phyloP scores from a whole-genome alignment of 2,797 vertebrate genomes.

The Peromyscus eremicus region DNA sequence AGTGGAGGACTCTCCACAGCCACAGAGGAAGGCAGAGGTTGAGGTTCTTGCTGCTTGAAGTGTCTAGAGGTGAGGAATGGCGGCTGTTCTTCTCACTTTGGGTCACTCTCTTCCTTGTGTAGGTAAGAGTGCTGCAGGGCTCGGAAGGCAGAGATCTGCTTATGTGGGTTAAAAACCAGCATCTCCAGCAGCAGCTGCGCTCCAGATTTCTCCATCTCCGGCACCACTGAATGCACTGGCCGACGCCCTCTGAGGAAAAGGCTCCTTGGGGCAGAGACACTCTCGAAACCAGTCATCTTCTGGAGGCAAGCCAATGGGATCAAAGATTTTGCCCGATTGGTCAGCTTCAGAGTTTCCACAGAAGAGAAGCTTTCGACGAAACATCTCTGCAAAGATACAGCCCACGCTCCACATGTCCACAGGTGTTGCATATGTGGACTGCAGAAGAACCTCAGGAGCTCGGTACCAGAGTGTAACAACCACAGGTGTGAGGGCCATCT shows the following conservation, averaged over 20 bases:
- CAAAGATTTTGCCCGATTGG: background rate
- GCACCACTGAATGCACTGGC: conserved; percentile 91
- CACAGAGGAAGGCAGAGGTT: conserved; percentile 24
- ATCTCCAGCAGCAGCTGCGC: conserved; percentile 93
- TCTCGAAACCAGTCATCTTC: conserved; percentile 80
- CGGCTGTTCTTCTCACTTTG: conserved; percentile 60
- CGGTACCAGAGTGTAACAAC: background rate
- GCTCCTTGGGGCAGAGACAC: conserved; percentile 92
- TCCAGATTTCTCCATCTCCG: conserved; percentile 92
- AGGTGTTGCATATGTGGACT: background rate
- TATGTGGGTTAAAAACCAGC: conserved; percentile 93
- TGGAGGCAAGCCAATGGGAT: background rate
- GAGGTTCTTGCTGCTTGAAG: background rate
- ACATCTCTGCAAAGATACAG: background rate
- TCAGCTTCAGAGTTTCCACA: background rate
- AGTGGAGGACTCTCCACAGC: conserved; percentile 16
- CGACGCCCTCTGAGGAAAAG: conserved; percentile 90
- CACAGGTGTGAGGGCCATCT: background rate
- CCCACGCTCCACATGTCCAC: background rate
- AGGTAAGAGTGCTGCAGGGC: conserved; percentile 93
- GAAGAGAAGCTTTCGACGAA: background rate
- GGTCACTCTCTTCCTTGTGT: conserved; percentile 82
- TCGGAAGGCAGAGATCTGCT: conserved; percentile 92
- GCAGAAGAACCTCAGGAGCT: background rate
- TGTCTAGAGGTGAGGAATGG: conserved; percentile 25